A percentile compares a stretch with the other conserved stretches of the same genome.
These are phyloP conservation scores for Brachylomia viminalis DNA, from an alignment of 2,888 invertebrate genomes.

Conservation along the genomic window DNA sequence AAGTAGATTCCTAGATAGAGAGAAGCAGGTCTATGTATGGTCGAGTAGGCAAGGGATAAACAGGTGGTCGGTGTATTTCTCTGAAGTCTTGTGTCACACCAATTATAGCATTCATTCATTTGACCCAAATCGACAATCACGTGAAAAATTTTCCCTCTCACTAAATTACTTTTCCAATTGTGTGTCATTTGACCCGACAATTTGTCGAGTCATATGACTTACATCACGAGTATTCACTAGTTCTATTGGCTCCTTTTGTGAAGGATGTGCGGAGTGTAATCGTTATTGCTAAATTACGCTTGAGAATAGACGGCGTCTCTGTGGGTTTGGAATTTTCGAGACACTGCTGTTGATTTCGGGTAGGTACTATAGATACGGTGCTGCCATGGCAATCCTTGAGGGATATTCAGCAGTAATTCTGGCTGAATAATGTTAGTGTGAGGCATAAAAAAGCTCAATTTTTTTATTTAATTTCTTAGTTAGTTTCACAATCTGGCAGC, in stretches of 20 bases:
- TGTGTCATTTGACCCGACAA: constrained; percentile 50
- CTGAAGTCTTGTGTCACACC: background rate
- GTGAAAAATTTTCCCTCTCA: constrained; percentile 22
- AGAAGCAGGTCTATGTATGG: background rate
- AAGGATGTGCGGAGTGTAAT: constrained; percentile 56
- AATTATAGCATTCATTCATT: background rate
- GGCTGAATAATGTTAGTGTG: background rate
- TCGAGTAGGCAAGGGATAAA: background rate
- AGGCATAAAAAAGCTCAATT: too few species aligned
- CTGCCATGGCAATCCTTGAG: background rate
- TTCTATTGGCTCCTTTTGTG: constrained; percentile 59
- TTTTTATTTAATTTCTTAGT: too few species aligned
- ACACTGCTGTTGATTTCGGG: background rate
- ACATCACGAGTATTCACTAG: constrained; percentile 22
- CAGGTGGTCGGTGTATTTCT: background rate
- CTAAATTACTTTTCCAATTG: constrained; percentile 49
- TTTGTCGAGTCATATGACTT: constrained; percentile 56
- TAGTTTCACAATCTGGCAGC: too few species aligned
- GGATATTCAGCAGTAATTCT: background rate
- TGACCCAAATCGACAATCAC: constrained; percentile 30
- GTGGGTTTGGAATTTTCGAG: constrained; percentile 34
- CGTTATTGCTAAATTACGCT: constrained; percentile 67
- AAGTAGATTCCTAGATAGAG: background rate
- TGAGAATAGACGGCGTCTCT: constrained; percentile 47
- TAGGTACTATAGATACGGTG: background rate